Base-by-base conservation (phyloP, 2,797 vertebrate species). In the Etheostoma nigrum region DNA sequence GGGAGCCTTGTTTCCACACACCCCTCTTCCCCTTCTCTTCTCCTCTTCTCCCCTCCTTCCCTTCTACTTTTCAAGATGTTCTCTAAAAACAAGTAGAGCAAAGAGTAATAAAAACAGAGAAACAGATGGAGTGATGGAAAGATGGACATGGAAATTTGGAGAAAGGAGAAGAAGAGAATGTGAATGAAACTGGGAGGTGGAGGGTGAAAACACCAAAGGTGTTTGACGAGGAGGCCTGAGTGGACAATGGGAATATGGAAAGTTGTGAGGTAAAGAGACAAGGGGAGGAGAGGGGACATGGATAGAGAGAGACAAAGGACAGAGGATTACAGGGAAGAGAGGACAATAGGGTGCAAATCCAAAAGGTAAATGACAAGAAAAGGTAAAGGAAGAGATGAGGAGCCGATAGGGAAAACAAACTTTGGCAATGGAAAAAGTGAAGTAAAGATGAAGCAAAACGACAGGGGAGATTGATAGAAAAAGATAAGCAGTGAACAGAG, bases 1-100 rank as follows among this genome's bases (percentile, higher is more conserved):
- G 91, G 86, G 90, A 90, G 89, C 85, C 86, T 84, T 89, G 89
- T 90, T 89, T 90, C 85, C 83, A 30, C 27, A 30, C 27, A 85
- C 68, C 83, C 76, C 78, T 79, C 61, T 47, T 51, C 57, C 48
- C 67, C 65, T 71, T 36, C 51, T 40, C 61, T 45, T 62, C 71
- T 66, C 67, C 52, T 52, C 60, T 19, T 45, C 76, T 74, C 27
- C 72, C 52, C 62, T 61, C 70, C 66, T 45, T 76, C 69, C 65
- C 70, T 66, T 76, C 36, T 55, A 75, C 77, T 84, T 83, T 84
- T 81, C 66, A 87, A 89, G 78, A 92, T 86, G 70, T 88, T 83
- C 72, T 81, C 62, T 78, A 33, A 86, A 88, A 89, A 90, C 67
- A 79, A 73, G 74, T 59, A 53, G 66, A 85, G 68, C 45, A 83